Evolutionary conservation across 92 coral and sea anemone genomes (phyloP).

Genomic region (Umimayanthus kanabou): DNA sequence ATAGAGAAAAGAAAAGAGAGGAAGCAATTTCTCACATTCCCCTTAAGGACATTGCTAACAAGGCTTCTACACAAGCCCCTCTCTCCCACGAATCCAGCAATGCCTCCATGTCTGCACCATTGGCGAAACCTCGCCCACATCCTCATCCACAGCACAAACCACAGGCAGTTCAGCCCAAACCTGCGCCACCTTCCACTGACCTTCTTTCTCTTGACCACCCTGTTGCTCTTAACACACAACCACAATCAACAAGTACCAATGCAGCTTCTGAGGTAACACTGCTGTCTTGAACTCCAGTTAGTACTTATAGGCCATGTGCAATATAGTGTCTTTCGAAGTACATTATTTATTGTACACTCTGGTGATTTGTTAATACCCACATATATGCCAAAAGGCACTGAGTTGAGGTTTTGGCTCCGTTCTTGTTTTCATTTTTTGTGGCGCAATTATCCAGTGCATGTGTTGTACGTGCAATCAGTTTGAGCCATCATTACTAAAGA

Average conservation of each 20-base stretch:
- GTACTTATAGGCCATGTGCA: too few species aligned
- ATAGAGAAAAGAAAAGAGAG: slow-evolving; percentile 20
- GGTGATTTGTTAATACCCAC: too few species aligned
- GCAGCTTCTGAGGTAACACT: background rate
- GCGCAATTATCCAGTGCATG: too few species aligned
- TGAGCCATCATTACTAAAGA: too few species aligned
- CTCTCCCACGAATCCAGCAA: background rate
- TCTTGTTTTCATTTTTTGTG: too few species aligned
- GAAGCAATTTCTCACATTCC: slow-evolving; percentile 6
- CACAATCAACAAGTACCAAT: background rate
- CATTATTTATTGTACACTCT: too few species aligned
- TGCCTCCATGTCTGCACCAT: background rate
- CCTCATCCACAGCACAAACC: slow-evolving; percentile 15
- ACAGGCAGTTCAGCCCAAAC: background rate
- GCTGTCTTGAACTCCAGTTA: background rate
- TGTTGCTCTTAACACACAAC: background rate
- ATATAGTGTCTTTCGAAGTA: too few species aligned
- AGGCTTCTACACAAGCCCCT: background rate
- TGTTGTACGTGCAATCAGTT: too few species aligned
- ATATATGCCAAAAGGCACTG: too few species aligned
- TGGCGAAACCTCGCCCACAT: slow-evolving; percentile 29
- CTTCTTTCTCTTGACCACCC: slow-evolving; percentile 42
- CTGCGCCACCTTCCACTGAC: slow-evolving; percentile 27
- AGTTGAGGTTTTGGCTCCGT: too few species aligned
- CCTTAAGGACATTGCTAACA: slow-evolving; percentile 7